Percentiles rank a stretch among this genome's conserved stretches.
phyloP scores from a whole-genome alignment of 2,113 vertebrate genomes.

The human region DNA sequence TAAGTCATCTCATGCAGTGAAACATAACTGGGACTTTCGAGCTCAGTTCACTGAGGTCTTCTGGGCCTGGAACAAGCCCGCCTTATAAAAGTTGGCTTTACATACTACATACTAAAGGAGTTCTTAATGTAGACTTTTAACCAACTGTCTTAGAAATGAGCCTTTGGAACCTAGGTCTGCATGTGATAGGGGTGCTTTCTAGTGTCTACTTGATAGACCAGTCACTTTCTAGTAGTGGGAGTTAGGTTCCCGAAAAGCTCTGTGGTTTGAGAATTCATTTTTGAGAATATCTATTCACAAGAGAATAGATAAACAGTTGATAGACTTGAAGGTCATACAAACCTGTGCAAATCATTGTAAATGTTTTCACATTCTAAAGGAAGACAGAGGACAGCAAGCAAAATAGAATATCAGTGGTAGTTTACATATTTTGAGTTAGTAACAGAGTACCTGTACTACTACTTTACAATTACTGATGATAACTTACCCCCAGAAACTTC shows the following conservation, averaged over 20 bases:
- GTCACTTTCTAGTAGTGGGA: background rate
- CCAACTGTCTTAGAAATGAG: background rate
- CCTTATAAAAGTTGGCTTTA: background rate
- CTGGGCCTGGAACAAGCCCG: background rate
- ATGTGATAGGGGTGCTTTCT: background rate
- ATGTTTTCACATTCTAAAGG: background rate
- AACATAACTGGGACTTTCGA: background rate
- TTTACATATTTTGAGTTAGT: background rate
- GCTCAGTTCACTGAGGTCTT: background rate
- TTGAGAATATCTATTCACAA: background rate
- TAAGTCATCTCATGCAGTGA: background rate
- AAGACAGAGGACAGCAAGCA: background rate
- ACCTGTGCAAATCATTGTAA: background rate
- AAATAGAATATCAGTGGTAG: background rate
- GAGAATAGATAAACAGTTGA: background rate
- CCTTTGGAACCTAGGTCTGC: background rate
- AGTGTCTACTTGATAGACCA: background rate
- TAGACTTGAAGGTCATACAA: background rate
- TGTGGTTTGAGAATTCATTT: slow-evolving; percentile 12
- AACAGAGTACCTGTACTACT: background rate
- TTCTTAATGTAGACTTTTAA: background rate
- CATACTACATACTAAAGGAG: background rate
- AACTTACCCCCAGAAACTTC: background rate
- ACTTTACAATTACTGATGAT: background rate
- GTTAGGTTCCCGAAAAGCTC: background rate